Evolutionary conservation across 2,888 invertebrate species (phyloP).

Genomic region (Lithophane semibrunnea): DNA sequence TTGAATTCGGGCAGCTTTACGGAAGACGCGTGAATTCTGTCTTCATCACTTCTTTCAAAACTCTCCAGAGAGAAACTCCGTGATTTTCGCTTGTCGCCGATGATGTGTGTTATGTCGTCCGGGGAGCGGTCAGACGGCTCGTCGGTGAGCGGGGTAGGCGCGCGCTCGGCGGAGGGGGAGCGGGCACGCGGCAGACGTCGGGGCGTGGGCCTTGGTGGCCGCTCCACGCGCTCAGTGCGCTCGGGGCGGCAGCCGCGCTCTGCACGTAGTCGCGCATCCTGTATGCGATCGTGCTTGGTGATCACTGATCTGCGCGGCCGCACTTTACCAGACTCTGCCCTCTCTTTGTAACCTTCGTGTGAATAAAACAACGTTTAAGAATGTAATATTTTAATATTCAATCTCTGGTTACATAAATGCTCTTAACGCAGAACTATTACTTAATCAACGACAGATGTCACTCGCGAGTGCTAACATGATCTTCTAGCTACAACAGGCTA

Average conservation of each 20-base stretch:
- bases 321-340: slow-evolving; percentile 36
- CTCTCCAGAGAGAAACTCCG: slow-evolving; percentile 33
- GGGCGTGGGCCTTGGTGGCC: slow-evolving; percentile 10
- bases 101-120: slow-evolving; percentile 4
- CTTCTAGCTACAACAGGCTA: slow-evolving; percentile 3
- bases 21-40: slow-evolving; percentile 22
- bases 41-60: slow-evolving; percentile 47
- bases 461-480: slow-evolving; percentile 18
- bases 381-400: slow-evolving; percentile 56
- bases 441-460: slow-evolving; percentile 39
- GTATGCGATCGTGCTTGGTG: slow-evolving; percentile 30
- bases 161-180: slow-evolving; percentile 16
- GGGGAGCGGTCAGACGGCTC: slow-evolving; percentile 21
- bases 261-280: slow-evolving; percentile 3
- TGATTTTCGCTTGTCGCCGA: slow-evolving; percentile 28
- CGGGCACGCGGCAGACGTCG: slow-evolving; percentile 2
- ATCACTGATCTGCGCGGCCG: slow-evolving; percentile 34
- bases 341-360: slow-evolving; percentile 65
- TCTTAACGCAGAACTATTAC: slow-evolving; percentile 45
- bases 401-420: slow-evolving; percentile 60
- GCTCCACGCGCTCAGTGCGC: slow-evolving; percentile 29
- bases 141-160: slow-evolving; percentile 11
- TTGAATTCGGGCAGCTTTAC: slow-evolving; percentile 50
- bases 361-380: slow-evolving; percentile 68
- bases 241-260: slow-evolving; percentile 21